These are phyloP conservation scores for Nycticebus coucang DNA, from an alignment of 2,113 vertebrate species.

Conservation along the genomic window DNA sequence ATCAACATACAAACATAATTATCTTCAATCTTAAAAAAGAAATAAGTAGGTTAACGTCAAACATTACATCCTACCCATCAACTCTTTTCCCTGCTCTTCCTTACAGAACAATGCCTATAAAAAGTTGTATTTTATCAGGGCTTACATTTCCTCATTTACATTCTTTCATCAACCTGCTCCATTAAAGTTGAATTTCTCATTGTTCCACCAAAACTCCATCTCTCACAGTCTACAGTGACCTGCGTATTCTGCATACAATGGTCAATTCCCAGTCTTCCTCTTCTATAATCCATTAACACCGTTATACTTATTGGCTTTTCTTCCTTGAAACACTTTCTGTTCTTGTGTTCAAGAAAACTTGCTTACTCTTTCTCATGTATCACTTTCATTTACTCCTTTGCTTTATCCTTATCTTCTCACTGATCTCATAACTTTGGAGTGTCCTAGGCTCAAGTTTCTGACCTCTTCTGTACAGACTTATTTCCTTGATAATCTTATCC, in stretches of 20 bases:
- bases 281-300: neutral
- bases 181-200: neutral
- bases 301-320: neutral
- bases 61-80: neutral
- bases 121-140: neutral
- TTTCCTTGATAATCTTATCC: neutral
- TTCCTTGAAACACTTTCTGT: neutral
- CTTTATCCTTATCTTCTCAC: neutral
- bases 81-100: neutral
- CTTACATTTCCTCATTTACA: neutral
- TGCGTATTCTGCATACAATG: neutral
- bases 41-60: neutral
- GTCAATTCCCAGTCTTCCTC: neutral
- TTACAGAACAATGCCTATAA: neutral
- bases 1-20: neutral
- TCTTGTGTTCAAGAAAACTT: neutral
- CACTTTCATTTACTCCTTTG: neutral
- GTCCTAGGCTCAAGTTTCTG: neutral
- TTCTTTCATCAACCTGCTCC: neutral
- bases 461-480: neutral
- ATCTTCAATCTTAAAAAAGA: neutral
- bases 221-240: neutral
- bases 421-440: neutral
- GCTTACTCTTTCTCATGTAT: neutral
- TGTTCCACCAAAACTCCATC: neutral